Conservation (phyloP, 2,888 invertebrate genomes). For the Tipula lateralis region DNA sequence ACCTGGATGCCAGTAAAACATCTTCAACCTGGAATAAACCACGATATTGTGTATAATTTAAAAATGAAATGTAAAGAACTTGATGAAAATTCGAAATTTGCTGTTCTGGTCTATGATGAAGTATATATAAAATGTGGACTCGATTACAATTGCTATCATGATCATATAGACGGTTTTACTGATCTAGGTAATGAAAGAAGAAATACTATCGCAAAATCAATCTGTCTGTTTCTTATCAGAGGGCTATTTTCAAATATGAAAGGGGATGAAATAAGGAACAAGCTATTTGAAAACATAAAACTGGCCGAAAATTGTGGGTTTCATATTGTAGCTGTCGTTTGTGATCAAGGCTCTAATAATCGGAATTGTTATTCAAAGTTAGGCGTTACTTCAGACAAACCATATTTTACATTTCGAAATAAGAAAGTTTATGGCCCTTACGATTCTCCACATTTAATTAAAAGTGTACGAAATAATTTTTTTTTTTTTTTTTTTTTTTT, state of each 20-base stretch:
- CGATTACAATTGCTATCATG: not conserved
- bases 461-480: too few relatives aligned
- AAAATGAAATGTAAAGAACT: not conserved
- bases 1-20: not conserved
- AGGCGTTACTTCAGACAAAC: not conserved
- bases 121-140: too few relatives aligned
- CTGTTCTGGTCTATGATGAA: too few relatives aligned
- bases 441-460: too few relatives aligned
- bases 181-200: too few relatives aligned
- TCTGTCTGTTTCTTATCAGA: not conserved
- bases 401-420: not conserved
- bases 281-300: not conserved
- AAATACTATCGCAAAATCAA: too few relatives aligned
- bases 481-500: too few relatives aligned
- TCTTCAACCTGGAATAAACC: not conserved
- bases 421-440: not conserved
- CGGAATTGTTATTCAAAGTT: not conserved
- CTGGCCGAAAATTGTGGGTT: not conserved
- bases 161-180: not conserved
- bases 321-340: not conserved
- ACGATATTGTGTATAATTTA: not conserved
- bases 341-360: too few relatives aligned
- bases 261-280: not conserved
- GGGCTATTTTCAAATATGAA: not conserved
- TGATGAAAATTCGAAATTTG: too few relatives aligned